Evolutionary conservation across 2,888 invertebrate genomes (phyloP), one percentile per base, ranked within the genome.

Genomic region (Orchestes rusci): DNA sequence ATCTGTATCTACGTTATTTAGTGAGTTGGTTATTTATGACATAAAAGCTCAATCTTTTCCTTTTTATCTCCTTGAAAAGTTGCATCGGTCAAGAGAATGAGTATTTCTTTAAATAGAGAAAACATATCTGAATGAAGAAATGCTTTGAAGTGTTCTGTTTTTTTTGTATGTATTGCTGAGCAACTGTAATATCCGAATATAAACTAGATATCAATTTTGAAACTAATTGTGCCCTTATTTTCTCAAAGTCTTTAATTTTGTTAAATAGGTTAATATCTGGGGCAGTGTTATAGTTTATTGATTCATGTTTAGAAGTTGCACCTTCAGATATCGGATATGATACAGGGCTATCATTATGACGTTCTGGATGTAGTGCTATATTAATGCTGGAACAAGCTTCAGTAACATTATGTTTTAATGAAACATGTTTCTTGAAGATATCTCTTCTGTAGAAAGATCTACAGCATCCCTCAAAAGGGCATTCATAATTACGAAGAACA

Each of bases 401-500:
- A 23, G 5, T 10, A 23, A 10, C 7, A 23, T 7, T 10, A 10
- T 23, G 23, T 23, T 23, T 23, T 23, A 23, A 23, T 10, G 10
- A 23, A 23, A 23, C 10, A 10, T 10, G 10, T 23, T 23, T 23
- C 10, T 23, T 23, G 5, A 7, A 23, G 10, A 23, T 23, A 23
- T 23, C 7, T 23, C 23, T 23, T 23, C 10, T 23, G 10, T 23
- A 23, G 10, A 23, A 23, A 5, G 23, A 23, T n/a, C n/a, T n/a
- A n/a, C n/a, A n/a, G n/a, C n/a, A n/a, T n/a, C n/a, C 23, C 23
- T 23, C 23, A 23, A 23, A 23, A 23, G 23, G 23, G 23, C 23
- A 23, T 23, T 23, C 23, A 23, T 23, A 23, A 23, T 23, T 23
- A 23, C 23, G 23, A 7, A 7, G 23, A 7, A 23, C 10, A 23